A percentile compares a stretch with the other conserved stretches of the same genome.
Conservation (phyloP, 1,140 invertebrate species). For the Liolophura sinensis region DNA sequence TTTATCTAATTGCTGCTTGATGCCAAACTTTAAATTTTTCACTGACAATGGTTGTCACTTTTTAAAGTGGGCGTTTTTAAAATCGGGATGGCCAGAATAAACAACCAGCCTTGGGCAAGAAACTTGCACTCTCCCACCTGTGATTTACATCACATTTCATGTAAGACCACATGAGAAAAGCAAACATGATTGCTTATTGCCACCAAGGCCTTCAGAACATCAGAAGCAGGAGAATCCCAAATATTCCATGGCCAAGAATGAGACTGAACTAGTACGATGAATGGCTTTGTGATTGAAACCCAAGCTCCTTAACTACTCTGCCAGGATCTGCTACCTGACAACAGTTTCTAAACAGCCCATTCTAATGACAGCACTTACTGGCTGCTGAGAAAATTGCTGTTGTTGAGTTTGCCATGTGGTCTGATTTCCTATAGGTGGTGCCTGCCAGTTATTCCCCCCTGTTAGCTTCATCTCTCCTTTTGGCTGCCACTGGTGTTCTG, state of each 20-base stretch:
- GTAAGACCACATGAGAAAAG: too few species aligned
- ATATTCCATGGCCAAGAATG: neutral
- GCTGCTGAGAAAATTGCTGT: conserved; percentile 24
- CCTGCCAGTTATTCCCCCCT: conserved; percentile 45
- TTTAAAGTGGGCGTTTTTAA: too few species aligned
- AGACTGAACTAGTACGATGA: neutral
- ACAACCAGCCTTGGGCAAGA: too few species aligned
- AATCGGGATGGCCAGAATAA: too few species aligned
- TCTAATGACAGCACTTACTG: conserved; percentile 12
- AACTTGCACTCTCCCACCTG: too few species aligned
- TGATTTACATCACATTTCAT: too few species aligned
- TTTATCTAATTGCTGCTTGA: too few species aligned
- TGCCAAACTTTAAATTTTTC: too few species aligned
- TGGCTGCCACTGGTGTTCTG: conserved; percentile 54
- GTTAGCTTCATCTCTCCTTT: conserved; percentile 52
- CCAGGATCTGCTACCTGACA: neutral
- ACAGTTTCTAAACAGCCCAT: neutral
- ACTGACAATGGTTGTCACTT: too few species aligned
- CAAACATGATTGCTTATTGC: too few species aligned
- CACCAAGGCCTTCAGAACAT: too few species aligned
- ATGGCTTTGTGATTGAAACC: neutral
- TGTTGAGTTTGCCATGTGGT: conserved; percentile 23
- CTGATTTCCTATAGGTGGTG: conserved; percentile 22
- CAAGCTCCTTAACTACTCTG: neutral
- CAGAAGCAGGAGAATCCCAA: too few species aligned